Percentiles rank a stretch among this genome's conserved stretches.
These are phyloP conservation scores for Planiliza haematocheilus DNA, from an alignment of 2,113 vertebrate genomes.

Conservation along the genomic window DNA sequence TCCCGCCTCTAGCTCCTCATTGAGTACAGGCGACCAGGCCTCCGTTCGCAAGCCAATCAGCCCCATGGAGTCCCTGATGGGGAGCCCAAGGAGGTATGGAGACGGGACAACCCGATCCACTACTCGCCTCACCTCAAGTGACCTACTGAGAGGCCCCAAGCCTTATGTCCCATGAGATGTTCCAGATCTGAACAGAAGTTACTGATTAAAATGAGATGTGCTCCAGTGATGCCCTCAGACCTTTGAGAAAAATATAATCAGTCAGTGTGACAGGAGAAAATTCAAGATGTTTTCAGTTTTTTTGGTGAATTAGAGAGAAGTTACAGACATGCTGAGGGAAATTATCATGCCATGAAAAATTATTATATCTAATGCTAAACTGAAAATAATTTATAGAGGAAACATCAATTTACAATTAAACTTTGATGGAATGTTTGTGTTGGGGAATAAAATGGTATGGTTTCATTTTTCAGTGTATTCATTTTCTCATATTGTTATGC, in stretches of 20 bases:
- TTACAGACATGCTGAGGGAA: no score
- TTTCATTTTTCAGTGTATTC: neutral
- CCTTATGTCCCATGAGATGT: conserved; percentile 29
- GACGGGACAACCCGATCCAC: conserved; percentile 11
- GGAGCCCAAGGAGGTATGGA: conserved; percentile 34
- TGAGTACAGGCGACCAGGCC: neutral
- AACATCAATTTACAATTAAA: no score
- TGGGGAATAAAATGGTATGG: conserved; percentile 33
- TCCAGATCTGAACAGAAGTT: neutral
- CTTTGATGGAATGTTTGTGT: neutral
- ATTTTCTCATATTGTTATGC: no score
- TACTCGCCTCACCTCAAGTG: conserved; percentile 38
- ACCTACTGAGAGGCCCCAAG: conserved; percentile 56
- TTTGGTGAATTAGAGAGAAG: no score
- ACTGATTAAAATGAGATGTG: neutral
- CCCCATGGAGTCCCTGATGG: conserved; percentile 71
- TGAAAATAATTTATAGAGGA: no score
- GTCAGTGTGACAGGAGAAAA: no score
- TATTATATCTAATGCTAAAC: no score
- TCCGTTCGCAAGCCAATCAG: conserved; percentile 44
- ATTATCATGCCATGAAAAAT: no score
- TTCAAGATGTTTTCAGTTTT: no score
- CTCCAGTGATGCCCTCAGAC: no score
- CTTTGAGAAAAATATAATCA: no score
- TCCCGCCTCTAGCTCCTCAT: neutral